phyloP scores from a whole-genome alignment of 1,140 invertebrate species.

The Procambarus virginalis region DNA sequence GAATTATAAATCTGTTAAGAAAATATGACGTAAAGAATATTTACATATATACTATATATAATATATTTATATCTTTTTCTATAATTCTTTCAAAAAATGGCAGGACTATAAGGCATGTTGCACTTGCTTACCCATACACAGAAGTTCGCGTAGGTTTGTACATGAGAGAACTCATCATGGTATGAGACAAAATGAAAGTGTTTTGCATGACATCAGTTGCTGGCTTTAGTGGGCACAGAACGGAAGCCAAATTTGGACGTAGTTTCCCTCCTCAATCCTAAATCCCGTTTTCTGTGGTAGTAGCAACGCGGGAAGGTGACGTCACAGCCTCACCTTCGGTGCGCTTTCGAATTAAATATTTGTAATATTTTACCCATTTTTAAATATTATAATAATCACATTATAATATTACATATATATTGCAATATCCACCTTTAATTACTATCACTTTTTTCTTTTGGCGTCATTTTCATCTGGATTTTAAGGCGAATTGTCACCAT shows the following conservation, averaged over 20 bases:
- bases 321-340: neutral
- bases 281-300: neutral
- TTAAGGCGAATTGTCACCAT: neutral
- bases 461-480: neutral
- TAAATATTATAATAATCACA: neutral
- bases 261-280: neutral
- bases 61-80: too few species aligned
- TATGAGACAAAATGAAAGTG: neutral
- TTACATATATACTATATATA: too few species aligned
- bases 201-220: neutral
- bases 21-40: neutral
- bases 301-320: neutral
- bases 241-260: too few species aligned
- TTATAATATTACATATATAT: neutral
- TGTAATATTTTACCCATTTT: neutral
- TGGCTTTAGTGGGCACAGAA: neutral
- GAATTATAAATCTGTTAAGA: constrained; percentile 35
- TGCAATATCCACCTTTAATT: neutral
- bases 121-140: neutral
- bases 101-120: neutral
- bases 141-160: constrained; percentile 15
- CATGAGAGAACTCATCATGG: neutral
- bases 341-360: neutral
- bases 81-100: neutral
- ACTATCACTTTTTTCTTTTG: neutral